Percentiles rank a stretch among this genome's conserved stretches.
Evolutionary conservation across 1,140 invertebrate species (phyloP).

Genomic region (Brachionus koreanus): DNA sequence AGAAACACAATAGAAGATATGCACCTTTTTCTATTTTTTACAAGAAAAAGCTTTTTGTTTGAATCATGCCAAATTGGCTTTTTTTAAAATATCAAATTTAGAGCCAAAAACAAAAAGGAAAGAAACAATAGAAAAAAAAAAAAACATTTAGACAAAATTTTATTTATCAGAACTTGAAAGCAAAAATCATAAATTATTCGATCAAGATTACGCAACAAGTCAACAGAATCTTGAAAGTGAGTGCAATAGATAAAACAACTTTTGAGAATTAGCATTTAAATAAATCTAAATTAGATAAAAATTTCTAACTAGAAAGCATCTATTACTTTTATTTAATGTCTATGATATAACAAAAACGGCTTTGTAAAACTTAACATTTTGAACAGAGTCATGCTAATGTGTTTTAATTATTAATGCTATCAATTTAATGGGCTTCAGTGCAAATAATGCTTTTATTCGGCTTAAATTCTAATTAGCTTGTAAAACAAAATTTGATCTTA

Average conservation of each 20-base stretch:
- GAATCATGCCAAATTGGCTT: background rate
- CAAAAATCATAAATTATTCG: background rate
- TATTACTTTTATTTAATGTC: background rate
- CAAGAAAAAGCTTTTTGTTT: background rate
- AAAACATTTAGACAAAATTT: background rate
- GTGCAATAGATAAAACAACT: background rate
- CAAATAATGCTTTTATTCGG: background rate
- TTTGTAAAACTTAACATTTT: background rate
- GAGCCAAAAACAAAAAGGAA: background rate
- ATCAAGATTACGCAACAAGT: background rate
- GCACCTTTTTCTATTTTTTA: background rate
- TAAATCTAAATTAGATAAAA: background rate
- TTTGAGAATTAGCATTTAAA: background rate
- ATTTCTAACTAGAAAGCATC: background rate
- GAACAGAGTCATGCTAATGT: background rate
- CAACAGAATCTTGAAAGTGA: background rate
- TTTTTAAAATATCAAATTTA: background rate
- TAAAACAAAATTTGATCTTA: background rate
- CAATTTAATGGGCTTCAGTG: background rate
- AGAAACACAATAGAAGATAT: background rate
- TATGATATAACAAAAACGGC: background rate
- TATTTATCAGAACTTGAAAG: background rate
- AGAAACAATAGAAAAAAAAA: background rate
- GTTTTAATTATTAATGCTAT: background rate
- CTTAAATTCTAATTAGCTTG: background rate